Evolutionary conservation across 2,113 vertebrate genomes (phyloP).

Genomic region (Ploceus nigricollis): DNA sequence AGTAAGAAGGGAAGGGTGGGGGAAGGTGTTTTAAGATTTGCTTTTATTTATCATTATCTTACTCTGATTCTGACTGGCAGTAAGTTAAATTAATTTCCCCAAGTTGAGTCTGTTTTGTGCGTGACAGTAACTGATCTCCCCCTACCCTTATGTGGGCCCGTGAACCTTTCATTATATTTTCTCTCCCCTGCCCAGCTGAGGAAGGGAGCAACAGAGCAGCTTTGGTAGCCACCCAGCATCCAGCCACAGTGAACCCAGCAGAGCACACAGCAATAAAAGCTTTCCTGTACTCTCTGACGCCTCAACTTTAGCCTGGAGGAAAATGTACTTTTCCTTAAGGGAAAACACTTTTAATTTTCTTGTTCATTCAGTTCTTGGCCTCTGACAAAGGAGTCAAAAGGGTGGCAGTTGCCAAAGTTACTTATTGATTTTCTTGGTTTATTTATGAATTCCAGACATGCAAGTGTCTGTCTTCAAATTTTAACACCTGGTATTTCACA

Average conservation of each 20-base stretch:
- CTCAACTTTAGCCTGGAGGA: not conserved
- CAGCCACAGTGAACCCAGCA: not conserved
- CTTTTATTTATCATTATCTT: not conserved
- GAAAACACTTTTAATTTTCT: slow-evolving; percentile 40
- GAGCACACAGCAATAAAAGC: not conserved
- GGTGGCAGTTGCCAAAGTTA: slow-evolving; percentile 8
- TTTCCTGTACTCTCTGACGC: not conserved
- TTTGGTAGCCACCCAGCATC: not conserved
- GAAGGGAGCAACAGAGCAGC: not conserved
- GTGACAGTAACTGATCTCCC: not conserved
- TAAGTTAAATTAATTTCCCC: not conserved
- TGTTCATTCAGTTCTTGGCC: slow-evolving; percentile 26
- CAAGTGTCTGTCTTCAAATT: slow-evolving; percentile 13
- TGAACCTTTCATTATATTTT: not conserved
- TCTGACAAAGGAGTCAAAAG: slow-evolving; percentile 46
- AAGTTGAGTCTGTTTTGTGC: rapidly evolving
- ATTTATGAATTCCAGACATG: slow-evolving; percentile 48
- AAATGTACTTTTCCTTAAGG: not conserved
- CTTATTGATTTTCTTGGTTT: slow-evolving; percentile 54
- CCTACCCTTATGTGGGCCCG: not conserved
- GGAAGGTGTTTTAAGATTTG: not conserved
- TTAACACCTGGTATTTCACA: slow-evolving; percentile 48
- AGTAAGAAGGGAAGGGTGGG: not conserved
- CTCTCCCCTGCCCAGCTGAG: not conserved
- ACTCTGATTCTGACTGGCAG: not conserved